phyloP scores from a whole-genome alignment of 23 tunicate species.

The Styela plicata region DNA sequence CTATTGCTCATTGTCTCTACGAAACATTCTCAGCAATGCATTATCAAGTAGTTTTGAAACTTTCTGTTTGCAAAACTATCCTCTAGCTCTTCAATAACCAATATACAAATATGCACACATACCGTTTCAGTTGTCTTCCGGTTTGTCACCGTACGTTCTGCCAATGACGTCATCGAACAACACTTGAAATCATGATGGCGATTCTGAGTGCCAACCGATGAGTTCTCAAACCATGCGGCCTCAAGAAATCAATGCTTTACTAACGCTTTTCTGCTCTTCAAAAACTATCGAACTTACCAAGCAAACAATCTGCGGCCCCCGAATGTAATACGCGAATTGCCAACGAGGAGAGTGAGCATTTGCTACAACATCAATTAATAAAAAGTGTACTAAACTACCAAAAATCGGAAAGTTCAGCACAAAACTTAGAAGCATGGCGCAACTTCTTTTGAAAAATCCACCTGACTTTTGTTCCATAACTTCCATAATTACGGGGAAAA shows the following conservation, averaged over 20 bases:
- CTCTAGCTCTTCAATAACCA: background rate
- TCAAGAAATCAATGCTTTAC: background rate
- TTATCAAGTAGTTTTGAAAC: too few relatives aligned
- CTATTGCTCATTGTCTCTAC: too few relatives aligned
- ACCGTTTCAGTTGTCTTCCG: background rate
- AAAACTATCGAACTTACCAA: background rate
- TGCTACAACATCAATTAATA: background rate
- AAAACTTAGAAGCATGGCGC: too few relatives aligned
- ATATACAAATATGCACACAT: background rate
- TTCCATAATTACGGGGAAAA: too few relatives aligned
- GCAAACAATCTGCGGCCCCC: background rate
- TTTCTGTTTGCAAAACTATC: background rate
- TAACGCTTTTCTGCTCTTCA: background rate
- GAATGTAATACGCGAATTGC: background rate
- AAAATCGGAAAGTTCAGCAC: too few relatives aligned
- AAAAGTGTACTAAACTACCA: background rate
- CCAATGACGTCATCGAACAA: background rate
- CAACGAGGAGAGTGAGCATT: background rate
- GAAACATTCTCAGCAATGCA: too few relatives aligned
- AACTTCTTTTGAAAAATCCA: too few relatives aligned
- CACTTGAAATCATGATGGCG: background rate
- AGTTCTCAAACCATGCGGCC: background rate
- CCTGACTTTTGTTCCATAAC: too few relatives aligned
- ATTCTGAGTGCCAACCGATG: background rate
- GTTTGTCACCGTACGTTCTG: background rate